Conservation (phyloP, 2,113 vertebrate species). For the Spizaetus ornatus region DNA sequence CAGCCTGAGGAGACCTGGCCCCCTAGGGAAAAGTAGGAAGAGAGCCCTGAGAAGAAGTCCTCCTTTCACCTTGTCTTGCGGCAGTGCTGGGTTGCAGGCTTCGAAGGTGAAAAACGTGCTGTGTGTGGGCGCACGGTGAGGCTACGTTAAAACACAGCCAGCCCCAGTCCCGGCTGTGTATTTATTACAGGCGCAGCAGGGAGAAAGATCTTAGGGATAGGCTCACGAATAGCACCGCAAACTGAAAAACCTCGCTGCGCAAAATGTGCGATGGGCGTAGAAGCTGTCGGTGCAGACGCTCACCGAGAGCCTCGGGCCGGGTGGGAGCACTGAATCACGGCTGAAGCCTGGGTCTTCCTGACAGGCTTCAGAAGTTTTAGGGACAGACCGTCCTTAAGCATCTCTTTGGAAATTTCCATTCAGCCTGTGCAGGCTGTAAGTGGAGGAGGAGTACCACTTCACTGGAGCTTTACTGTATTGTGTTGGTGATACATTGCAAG, state of each 20-base stretch:
- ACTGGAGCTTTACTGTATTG: background rate
- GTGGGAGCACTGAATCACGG: background rate
- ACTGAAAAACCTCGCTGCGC: rapidly evolving
- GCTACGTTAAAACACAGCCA: background rate
- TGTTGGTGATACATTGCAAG: background rate
- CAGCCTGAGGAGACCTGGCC: background rate
- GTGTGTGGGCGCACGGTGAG: rapidly evolving
- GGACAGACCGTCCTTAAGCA: no score
- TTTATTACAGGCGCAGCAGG: no score
- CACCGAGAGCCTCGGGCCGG: rapidly evolving
- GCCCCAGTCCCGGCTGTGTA: background rate
- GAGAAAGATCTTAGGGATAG: background rate
- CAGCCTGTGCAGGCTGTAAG: background rate
- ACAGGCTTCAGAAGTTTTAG: background rate
- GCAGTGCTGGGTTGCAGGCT: background rate
- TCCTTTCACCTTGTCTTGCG: rapidly evolving
- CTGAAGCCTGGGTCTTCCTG: background rate
- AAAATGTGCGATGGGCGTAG: rapidly evolving
- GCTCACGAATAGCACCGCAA: rapidly evolving
- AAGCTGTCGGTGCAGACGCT: no score
- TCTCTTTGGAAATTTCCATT: background rate
- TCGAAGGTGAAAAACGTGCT: background rate
- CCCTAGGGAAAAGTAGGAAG: background rate
- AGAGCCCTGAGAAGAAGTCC: no score
- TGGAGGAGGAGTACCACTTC: background rate